Base-by-base conservation (phyloP, 2,797 vertebrate species). In the Eulemur coronatus region DNA sequence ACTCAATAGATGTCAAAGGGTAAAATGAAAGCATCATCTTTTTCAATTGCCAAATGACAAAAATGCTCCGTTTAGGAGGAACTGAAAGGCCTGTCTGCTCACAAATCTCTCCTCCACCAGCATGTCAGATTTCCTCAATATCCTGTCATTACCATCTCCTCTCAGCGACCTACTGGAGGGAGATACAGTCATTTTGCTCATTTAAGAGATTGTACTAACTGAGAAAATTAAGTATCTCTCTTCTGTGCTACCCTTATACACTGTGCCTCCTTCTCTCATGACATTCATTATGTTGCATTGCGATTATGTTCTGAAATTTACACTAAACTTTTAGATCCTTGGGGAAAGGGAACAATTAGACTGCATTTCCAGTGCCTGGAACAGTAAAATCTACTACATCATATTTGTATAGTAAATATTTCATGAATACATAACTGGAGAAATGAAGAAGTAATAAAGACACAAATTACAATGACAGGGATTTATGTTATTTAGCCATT, bases 1-100 rank as follows among this genome's bases (percentile, higher is more conserved):
- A 80, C 63, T 97, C 90, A 91, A 93, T 89, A 93, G 85, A 96
- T 92, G 69, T 88, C 93, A 97, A 92, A 96, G 97, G 94, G 84
- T 92, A 89, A 98, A 96, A 93, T 87, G 35, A 98, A 96, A 78
- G 2, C 0, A 43, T 89, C 93, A 94, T 96, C 41, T 94, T 96
- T 97, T 90, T 84, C 63, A 97, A 87, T 41, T 96, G 86, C 70
- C 89, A 82, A 93, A 95, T 85, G 96, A 92, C 76, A 96, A 88
- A 61, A 15, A 61, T 93, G 15, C 41, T 95, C 57, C 96, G 79
- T 82, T 93, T 67, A 79, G 61, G 38, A 95, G 43, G 35, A 96
- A 96, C 15, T 76, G 63, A 95, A 93, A 95, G 75, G 41, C 61
- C 50, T 63, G 52, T 73, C 24, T 78, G n/a, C 33, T 70, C 80